These are phyloP conservation scores for Misgurnus mizolepis DNA, from an alignment of 2,113 vertebrate genomes.

Conservation along the genomic window DNA sequence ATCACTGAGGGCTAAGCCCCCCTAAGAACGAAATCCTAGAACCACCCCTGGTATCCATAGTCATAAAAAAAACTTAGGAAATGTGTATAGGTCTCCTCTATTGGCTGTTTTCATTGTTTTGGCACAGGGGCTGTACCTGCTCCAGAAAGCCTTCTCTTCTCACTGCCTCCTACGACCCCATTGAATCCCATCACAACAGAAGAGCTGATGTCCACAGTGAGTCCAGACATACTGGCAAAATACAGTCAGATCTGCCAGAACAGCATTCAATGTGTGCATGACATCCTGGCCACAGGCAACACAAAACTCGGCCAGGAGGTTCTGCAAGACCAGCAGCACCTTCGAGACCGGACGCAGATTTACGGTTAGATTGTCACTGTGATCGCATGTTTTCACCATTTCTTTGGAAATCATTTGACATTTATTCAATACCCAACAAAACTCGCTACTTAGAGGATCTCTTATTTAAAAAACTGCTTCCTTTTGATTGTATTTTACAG, in stretches of 20 bases:
- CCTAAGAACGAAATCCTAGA: no score
- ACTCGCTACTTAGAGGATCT: no score
- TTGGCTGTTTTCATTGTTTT: background rate
- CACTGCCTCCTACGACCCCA: constrained; percentile 52
- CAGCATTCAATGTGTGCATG: constrained; percentile 71
- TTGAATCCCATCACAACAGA: constrained; percentile 55
- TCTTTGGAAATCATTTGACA: background rate
- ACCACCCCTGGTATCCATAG: no score
- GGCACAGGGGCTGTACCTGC: constrained; percentile 75
- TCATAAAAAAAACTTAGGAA: no score
- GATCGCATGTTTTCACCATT: background rate
- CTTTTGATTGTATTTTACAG: constrained; percentile 56
- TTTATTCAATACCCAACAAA: background rate
- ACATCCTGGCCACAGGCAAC: constrained; percentile 67
- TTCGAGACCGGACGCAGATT: constrained; percentile 57
- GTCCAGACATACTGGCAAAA: constrained; percentile 56
- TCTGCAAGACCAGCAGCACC: constrained; percentile 61
- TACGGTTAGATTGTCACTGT: constrained; percentile 64
- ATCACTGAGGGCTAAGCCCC: no score
- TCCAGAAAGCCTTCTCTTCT: constrained; percentile 77
- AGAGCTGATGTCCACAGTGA: constrained; percentile 60
- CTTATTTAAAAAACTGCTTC: background rate
- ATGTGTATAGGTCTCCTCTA: background rate
- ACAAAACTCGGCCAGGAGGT: constrained; percentile 65
- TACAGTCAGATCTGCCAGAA: constrained; percentile 66